These are phyloP conservation scores for Brachionichthys hirsutus DNA, from an alignment of 2,113 vertebrate genomes.

Conservation along the genomic window DNA sequence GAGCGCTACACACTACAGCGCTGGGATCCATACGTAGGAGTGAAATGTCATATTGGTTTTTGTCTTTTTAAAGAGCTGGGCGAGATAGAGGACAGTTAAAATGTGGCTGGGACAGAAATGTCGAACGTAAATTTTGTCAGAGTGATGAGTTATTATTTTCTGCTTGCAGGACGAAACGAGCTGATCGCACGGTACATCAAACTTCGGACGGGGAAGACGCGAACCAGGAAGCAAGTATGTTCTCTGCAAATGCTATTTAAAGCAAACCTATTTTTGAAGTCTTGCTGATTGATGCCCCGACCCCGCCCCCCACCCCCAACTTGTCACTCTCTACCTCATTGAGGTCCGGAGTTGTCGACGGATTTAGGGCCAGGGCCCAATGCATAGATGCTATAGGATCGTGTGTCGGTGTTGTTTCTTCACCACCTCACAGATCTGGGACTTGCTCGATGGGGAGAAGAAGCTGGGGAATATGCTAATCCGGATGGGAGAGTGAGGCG, in stretches of 20 bases:
- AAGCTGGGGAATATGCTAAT: slow-evolving; percentile 54
- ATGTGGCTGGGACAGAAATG: too few species aligned
- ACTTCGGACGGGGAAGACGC: slow-evolving; percentile 94
- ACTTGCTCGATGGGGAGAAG: slow-evolving; percentile 68
- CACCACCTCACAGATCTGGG: slow-evolving; percentile 63
- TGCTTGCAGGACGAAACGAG: slow-evolving; percentile 88
- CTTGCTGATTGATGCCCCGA: slow-evolving; percentile 57
- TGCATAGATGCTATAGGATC: slow-evolving; percentile 75
- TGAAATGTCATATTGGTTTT: too few species aligned
- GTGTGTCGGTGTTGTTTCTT: slow-evolving; percentile 69
- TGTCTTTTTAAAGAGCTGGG: too few species aligned
- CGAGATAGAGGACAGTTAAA: background rate
- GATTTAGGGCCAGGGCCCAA: slow-evolving; percentile 67
- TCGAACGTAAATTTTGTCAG: too few species aligned
- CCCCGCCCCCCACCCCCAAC: background rate
- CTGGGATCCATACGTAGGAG: too few species aligned
- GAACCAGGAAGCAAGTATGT: slow-evolving; percentile 94
- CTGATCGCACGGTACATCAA: slow-evolving; percentile 97
- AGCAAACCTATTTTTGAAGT: slow-evolving; percentile 57
- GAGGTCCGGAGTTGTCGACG: slow-evolving; percentile 49
- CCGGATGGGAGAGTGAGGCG: slow-evolving; percentile 27
- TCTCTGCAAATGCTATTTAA: slow-evolving; percentile 21
- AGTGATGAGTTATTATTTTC: too few species aligned
- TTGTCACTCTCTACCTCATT: slow-evolving; percentile 1
- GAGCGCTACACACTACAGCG: too few species aligned